These are phyloP conservation scores for Paramormyrops hopkinsi DNA, from an alignment of 2,797 vertebrate genomes.

Conservation along the genomic window DNA sequence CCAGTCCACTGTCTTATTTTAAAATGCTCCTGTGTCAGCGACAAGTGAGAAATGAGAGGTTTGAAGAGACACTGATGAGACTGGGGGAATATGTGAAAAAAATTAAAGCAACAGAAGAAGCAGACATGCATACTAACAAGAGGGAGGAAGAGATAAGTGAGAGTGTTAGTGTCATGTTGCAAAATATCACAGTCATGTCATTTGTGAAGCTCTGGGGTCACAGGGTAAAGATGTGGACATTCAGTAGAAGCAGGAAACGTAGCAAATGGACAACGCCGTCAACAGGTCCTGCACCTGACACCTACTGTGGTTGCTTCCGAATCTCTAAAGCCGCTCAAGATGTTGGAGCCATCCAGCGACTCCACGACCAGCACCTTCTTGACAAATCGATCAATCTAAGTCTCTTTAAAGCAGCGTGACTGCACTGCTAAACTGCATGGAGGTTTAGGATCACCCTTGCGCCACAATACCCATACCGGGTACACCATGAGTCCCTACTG, in stretches of 20 bases:
- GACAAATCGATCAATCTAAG: neutral
- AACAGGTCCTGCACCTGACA: neutral
- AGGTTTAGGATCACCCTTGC: neutral
- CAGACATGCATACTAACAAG: neutral
- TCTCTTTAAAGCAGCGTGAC: neutral
- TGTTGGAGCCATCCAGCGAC: neutral
- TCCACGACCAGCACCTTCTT: neutral
- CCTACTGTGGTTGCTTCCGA: neutral
- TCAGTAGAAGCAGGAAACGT: neutral
- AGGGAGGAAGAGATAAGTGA: neutral
- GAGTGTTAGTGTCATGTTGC: constrained; percentile 1
- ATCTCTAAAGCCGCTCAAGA: neutral
- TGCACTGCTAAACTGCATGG: neutral
- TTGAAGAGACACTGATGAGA: neutral
- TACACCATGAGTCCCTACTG: neutral
- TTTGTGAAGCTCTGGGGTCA: neutral
- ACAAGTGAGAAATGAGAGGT: neutral
- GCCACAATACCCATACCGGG: neutral
- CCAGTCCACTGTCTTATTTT: neutral
- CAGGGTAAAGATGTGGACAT: neutral
- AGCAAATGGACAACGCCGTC: neutral
- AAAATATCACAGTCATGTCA: neutral
- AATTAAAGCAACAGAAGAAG: neutral
- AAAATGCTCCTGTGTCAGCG: neutral
- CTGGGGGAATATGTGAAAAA: neutral